Percentiles rank a stretch among this genome's conserved stretches.
Conservation (phyloP, 1,140 invertebrate species). For the Lycorma delicatula region DNA sequence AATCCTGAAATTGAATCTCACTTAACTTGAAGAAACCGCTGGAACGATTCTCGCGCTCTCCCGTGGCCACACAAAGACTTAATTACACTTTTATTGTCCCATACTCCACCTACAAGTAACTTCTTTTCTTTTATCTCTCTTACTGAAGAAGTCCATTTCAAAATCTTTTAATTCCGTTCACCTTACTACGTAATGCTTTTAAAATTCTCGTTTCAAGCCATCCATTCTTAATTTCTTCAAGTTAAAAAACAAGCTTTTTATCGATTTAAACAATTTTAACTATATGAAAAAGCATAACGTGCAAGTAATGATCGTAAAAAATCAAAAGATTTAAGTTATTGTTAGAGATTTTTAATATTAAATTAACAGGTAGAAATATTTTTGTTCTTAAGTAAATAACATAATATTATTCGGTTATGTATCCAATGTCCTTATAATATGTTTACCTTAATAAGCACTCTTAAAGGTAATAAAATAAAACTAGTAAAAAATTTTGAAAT, state of each 20-base stretch:
- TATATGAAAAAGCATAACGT: too few species aligned
- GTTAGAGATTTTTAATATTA: too few species aligned
- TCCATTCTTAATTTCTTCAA: neutral
- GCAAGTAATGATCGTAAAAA: too few species aligned
- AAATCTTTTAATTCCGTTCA: neutral
- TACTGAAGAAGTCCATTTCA: neutral
- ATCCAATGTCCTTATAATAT: too few species aligned
- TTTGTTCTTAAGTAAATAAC: too few species aligned
- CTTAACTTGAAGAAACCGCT: slow-evolving; percentile 7
- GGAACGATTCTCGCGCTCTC: slow-evolving; percentile 1
- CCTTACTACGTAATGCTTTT: neutral
- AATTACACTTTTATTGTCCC: slow-evolving; percentile 6
- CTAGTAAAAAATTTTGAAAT: too few species aligned
- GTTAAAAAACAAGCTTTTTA: neutral
- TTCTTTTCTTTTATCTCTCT: neutral
- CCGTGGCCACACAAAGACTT: neutral
- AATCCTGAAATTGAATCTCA: slow-evolving; percentile 6
- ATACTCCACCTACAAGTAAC: neutral
- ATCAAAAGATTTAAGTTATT: too few species aligned
- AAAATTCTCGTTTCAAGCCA: neutral
- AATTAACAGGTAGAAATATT: too few species aligned
- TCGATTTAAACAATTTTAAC: neutral
- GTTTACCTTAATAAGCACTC: too few species aligned
- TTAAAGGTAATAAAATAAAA: too few species aligned
- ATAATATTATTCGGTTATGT: too few species aligned